Conservation (phyloP, 2,113 vertebrate genomes). For the Chlorodrepanis virens region DNA sequence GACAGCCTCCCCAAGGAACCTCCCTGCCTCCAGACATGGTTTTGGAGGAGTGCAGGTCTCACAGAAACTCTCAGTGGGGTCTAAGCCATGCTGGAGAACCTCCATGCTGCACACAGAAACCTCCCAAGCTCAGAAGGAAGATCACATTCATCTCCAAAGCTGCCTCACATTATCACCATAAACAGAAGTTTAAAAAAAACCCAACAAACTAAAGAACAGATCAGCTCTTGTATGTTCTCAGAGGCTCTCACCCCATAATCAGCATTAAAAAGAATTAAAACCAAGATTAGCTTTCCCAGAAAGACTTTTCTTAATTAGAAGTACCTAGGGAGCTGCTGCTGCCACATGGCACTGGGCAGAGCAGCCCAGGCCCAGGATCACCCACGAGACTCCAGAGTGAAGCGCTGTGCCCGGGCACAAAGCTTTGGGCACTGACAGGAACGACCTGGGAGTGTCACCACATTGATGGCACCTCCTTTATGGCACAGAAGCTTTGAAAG, state of each 20-base stretch:
- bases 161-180: not conserved
- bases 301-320: not conserved
- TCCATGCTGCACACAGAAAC: not conserved
- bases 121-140: not conserved
- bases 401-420: rapidly evolving
- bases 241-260: not conserved
- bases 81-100: rapidly evolving
- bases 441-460: not conserved
- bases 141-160: not conserved
- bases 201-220: not conserved
- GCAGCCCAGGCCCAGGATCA: not conserved
- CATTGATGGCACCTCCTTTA: not conserved
- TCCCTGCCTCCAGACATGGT: not conserved
- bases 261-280: not conserved
- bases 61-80: not conserved
- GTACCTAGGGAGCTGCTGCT: not conserved
- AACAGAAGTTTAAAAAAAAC: not conserved
- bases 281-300: not conserved
- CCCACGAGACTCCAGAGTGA: not conserved
- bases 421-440: not conserved
- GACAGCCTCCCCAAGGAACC: not conserved
- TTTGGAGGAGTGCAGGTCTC: not conserved
- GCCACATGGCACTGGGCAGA: rapidly evolving
- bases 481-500: not conserved
- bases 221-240: not conserved